Evolutionary conservation across 92 coral and sea anemone species (phyloP), one percentile per base, ranked within the genome.

Genomic region (Pocillopora grandis): DNA sequence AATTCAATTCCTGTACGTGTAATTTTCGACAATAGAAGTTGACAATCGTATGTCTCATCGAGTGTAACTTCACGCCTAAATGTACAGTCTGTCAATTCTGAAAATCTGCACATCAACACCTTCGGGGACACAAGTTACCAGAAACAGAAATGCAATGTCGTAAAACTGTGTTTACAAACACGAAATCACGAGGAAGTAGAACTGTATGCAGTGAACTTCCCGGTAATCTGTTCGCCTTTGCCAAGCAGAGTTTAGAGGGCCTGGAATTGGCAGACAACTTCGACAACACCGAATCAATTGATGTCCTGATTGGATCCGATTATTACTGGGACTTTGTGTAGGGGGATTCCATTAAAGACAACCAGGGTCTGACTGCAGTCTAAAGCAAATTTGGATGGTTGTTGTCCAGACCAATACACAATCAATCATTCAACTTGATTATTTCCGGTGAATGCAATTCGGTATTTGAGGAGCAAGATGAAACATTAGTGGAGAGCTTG

Each of bases 381-480:
- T 13, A 75, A 69, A 84, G 92, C 65, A 89, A 89, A 55, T 78
- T 84, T 27, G 92, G 89, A 65, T 89, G 92, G 85, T 31, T 89
- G 65, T 85, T 89, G 69, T 84, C 83, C 2, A 86, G 92, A 56
- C 89, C 92, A 72, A 62, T 67, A 13, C 17, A 89, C n/a, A 72
- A 77, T 60, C 27, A n/a, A 19, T 71, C 77, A 66, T 65, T 62
- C n/a, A 85, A 89, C 33, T 79, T 85, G 31, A 75, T 89, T 72
- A 85, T 89, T 79, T 80, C 92, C 33, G 92, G 81, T 61, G 81
- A 17, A 61, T 15, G 15, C 70, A 36, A 19, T 62, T 16, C 70
- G 35, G 62, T 77, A 71, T 62, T 77, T 16, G 81, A 11, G 18
- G 81, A 11, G 59, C 81, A 77, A 77, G 81, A 77, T 77, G 58